Evolutionary conservation across 2,113 vertebrate genomes (phyloP), one percentile per base, ranked within the genome.

Genomic region (Baryphthengus martii): DNA sequence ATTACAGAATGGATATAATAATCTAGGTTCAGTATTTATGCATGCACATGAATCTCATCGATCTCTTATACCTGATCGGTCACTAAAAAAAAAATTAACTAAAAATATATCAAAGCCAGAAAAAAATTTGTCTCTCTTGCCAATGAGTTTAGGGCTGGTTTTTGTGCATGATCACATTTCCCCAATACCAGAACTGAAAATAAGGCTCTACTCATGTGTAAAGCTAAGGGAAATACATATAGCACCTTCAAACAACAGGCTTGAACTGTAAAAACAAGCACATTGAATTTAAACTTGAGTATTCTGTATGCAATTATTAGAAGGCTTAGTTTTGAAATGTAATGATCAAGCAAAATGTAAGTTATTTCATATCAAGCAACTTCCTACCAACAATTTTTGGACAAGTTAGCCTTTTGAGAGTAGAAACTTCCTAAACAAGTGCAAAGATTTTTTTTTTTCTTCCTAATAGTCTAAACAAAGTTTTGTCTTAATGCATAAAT

Each of bases 11-110:
- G 1, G 21, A 75, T 47, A 50, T 37, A 42, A 49, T 56, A 76
- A 49, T 31, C 61, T 35, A 89, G 14, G 26, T 44, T 58, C 47
- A 85, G 39, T 58, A 82, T n/a, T n/a, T n/a, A n/a, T 13, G 33
- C 8, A 78, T 21, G 24, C 11, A 47, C 1, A 0, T 44, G 42
- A 44, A 21, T 65, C 23, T 88, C 24, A 75, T 73, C 55, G 33
- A 52, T 78, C 21, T 82, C 35, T 82, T 52, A 61, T 4, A 89
- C 2, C 14, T 42, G 28, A 18, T 62, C 3, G 1, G 16, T 62
- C n/a, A 62, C 16, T 0, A 0, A 29, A 0, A 29, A 13, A 71
- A 74, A 58, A 47, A 9, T 1, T 1, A 59, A 13, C 29, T 44
- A 55, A 61, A 83, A 88, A 68, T 56, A 5, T 78, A 39, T 58